phyloP scores from a whole-genome alignment of 2,888 invertebrate species.

The Mycalesis mineus region DNA sequence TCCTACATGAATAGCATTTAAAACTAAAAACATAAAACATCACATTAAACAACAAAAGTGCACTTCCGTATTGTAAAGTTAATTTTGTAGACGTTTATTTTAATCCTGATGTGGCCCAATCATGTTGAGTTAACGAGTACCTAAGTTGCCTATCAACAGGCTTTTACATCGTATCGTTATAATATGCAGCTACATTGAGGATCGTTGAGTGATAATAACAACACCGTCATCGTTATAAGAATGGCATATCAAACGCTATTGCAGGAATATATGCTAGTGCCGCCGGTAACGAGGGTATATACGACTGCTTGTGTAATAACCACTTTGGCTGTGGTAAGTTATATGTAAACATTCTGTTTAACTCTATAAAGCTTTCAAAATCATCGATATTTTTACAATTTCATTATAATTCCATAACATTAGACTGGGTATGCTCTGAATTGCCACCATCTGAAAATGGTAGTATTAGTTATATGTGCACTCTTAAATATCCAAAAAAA shows the following conservation, averaged over 20 bases:
- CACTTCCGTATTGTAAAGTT: neutral
- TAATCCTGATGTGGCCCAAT: slow-evolving; percentile 75
- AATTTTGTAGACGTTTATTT: neutral
- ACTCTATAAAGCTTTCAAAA: too few relatives aligned
- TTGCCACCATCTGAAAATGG: too few relatives aligned
- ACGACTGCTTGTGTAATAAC: slow-evolving; percentile 98
- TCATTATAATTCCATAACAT: too few relatives aligned
- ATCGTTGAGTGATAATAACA: neutral
- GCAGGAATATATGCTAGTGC: slow-evolving; percentile 95
- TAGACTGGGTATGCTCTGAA: too few relatives aligned
- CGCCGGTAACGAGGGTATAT: slow-evolving; percentile 96
- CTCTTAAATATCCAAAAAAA: too few relatives aligned
- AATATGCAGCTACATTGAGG: slow-evolving; percentile 16
- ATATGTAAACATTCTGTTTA: slow-evolving; percentile 22
- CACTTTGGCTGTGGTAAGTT: slow-evolving; percentile 95
- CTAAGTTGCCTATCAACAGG: slow-evolving; percentile 37
- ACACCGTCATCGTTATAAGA: slow-evolving; percentile 27
- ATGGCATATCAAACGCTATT: slow-evolving; percentile 93
- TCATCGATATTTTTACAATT: too few relatives aligned
- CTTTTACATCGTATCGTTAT: slow-evolving; percentile 30
- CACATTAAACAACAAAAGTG: neutral
- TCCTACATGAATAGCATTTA: neutral
- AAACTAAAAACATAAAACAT: neutral
- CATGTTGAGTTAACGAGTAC: slow-evolving; percentile 47
- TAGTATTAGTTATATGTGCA: too few relatives aligned